Evolutionary conservation across 1,140 invertebrate genomes (phyloP), one percentile per base, ranked within the genome.

Genomic region (Temnothorax longispinosus): DNA sequence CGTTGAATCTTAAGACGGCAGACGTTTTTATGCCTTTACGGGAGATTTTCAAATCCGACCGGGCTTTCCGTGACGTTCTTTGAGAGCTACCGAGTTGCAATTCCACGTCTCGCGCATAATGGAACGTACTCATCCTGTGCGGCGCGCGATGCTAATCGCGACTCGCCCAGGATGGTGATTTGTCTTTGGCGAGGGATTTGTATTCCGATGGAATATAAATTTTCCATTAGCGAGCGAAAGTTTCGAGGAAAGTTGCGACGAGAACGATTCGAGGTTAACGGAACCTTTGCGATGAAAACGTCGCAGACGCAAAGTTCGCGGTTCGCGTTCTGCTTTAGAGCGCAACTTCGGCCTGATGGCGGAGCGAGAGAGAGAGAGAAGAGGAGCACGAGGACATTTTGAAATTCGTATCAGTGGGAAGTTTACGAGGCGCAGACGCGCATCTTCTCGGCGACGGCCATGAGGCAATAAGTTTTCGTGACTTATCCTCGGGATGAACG

Each of bases 281-380:
- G 77, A 77, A 89, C 56, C 75, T 67, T 84, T 64, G 78, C 47
- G 77, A 74, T 77, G 87, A 69, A 67, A 89, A 89, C 78, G 81
- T 62, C 86, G 50, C 44, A 35, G 85, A 67, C 62, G 47, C 58
- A 64, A 85, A 89, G 77, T 89, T 86, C 56, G 75, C 64, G 60
- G 77, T 89, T 86, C 56, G 75, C 64, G 60, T 72, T 81, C 82
- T 89, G 62, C 41, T 87, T 78, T 38, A 58, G 56, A 58, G 58
- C 54, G 69, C 74, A 88, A 85, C 47, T 89, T 88, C 60, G 71
- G 60, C 65, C 47, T 67, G 41, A 67, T 54, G 35, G 58, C 47
- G 13, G 56, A 27, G 21, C 2, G 11, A 75, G 41, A 11, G 56
- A 27, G 21, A 4, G 11, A 27, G 21, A 27, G 27, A 27, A 10